Evolutionary conservation across 2,797 vertebrate genomes (phyloP).

Genomic region (Gallinago nigripennis): DNA sequence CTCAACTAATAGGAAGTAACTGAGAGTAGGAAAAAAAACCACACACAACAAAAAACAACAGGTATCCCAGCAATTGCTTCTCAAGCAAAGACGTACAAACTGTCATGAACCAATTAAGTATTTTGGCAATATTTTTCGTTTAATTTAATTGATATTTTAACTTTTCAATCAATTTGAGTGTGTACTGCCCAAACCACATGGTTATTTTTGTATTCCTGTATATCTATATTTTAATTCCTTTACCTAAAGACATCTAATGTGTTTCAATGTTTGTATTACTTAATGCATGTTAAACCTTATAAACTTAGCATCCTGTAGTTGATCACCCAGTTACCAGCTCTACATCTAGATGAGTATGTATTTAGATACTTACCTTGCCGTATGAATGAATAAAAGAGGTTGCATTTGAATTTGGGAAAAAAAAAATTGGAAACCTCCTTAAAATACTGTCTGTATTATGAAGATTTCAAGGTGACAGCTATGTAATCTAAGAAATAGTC

Average conservation of each 20-base stretch:
- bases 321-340: background rate
- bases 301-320: background rate
- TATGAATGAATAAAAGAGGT: background rate
- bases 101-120: background rate
- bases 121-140: background rate
- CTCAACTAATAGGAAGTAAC: constrained; percentile 22
- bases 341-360: background rate
- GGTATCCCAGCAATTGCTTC: background rate
- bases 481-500: background rate
- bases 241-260: background rate
- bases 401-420: background rate
- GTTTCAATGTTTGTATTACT: background rate
- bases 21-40: background rate
- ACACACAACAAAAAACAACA: background rate
- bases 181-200: background rate
- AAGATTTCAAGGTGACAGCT: background rate
- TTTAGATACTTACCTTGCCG: background rate
- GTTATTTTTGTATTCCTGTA: background rate
- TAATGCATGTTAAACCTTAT: background rate
- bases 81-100: background rate
- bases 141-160: background rate
- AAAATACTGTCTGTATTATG: background rate
- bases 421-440: background rate
- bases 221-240: background rate
- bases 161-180: background rate